These are phyloP conservation scores for Lathronympha strigana DNA, from an alignment of 2,888 invertebrate genomes.

Conservation along the genomic window DNA sequence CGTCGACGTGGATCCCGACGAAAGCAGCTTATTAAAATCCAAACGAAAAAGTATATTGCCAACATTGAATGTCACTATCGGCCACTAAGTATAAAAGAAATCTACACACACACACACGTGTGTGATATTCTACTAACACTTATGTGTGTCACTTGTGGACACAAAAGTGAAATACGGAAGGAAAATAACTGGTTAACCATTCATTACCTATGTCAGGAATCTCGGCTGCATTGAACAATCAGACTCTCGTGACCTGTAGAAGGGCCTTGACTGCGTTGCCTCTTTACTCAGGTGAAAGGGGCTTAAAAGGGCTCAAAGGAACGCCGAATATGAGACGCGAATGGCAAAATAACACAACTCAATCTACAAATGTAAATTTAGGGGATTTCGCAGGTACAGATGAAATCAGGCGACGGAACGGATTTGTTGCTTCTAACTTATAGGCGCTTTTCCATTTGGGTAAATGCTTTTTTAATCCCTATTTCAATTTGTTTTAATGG, in stretches of 20 bases:
- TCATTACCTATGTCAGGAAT: neutral
- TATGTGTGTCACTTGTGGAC: too few species aligned
- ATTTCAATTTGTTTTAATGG: neutral
- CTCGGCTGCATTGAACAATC: neutral
- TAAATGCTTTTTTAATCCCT: neutral
- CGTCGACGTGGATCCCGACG: too few species aligned
- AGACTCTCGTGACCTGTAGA: constrained; percentile 12
- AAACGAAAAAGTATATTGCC: too few species aligned
- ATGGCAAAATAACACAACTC: constrained; percentile 51
- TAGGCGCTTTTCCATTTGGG: constrained; percentile 15
- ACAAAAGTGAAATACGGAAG: too few species aligned
- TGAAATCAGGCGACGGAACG: constrained; percentile 17
- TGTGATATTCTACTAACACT: too few species aligned
- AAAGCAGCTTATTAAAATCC: too few species aligned
- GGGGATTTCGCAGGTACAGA: constrained; percentile 45
- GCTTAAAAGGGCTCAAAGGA: constrained; percentile 47
- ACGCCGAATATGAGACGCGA: constrained; percentile 46
- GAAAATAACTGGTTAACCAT: too few species aligned
- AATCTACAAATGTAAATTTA: constrained; percentile 57
- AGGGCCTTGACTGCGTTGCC: constrained; percentile 44
- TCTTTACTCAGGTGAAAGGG: constrained; percentile 46
- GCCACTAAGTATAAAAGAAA: too few species aligned
- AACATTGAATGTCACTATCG: too few species aligned
- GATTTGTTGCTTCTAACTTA: constrained; percentile 24
- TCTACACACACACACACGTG: too few species aligned